These are phyloP conservation scores for Epinephelus moara DNA, from an alignment of 2,113 vertebrate species.

Conservation along the genomic window DNA sequence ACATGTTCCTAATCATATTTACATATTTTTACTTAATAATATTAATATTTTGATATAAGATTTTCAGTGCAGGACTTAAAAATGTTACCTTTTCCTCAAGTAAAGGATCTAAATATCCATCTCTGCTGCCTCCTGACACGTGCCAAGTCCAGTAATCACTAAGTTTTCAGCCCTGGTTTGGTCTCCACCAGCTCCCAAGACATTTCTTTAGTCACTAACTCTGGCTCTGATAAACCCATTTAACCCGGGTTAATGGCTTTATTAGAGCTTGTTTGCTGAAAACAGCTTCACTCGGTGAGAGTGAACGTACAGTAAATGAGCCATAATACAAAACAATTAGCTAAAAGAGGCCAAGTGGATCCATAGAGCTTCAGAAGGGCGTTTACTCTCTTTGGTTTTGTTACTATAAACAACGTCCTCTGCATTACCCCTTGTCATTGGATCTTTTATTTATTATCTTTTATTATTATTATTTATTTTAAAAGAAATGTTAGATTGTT, in stretches of 20 bases:
- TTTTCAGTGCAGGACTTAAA: too few species aligned
- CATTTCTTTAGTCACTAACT: neutral
- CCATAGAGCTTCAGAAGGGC: neutral
- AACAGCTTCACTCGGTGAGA: neutral
- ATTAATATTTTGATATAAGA: too few species aligned
- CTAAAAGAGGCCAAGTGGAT: neutral
- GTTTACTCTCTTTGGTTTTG: neutral
- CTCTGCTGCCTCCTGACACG: too few species aligned
- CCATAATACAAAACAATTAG: neutral
- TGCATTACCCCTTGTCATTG: neutral
- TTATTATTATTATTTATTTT: too few species aligned
- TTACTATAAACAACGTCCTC: too few species aligned
- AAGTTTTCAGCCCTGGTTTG: neutral
- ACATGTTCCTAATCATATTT: too few species aligned
- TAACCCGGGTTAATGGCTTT: neutral
- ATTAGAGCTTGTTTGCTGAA: neutral
- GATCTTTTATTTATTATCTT: neutral
- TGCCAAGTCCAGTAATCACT: too few species aligned
- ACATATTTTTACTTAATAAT: too few species aligned
- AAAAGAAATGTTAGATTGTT: neutral
- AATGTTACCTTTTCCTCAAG: too few species aligned
- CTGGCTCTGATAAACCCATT: neutral
- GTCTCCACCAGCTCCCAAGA: neutral
- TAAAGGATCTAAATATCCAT: too few species aligned
- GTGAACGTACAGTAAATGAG: constrained; percentile 12